phyloP scores from a whole-genome alignment of 1,140 invertebrate species.

The Leptonema lineaticorne region DNA sequence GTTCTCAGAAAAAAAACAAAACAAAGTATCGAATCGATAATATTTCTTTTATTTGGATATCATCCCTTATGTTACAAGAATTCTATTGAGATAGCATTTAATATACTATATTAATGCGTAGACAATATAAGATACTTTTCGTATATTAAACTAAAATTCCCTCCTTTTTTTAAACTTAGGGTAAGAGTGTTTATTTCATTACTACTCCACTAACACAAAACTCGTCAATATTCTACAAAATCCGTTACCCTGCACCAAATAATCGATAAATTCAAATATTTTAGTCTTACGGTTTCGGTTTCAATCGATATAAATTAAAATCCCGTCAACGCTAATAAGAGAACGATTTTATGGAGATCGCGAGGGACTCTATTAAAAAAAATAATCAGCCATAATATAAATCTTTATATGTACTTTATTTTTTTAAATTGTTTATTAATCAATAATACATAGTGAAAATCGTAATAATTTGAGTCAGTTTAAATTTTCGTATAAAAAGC shows the following conservation, averaged over 20 bases:
- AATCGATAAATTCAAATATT: slow-evolving; percentile 6
- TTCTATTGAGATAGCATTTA: slow-evolving; percentile 37
- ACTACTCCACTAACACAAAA: slow-evolving; percentile 6
- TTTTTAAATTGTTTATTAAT: not conserved
- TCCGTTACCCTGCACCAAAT: slow-evolving; percentile 17
- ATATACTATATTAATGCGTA: slow-evolving; percentile 31
- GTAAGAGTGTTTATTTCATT: slow-evolving; percentile 7
- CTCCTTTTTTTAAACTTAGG: slow-evolving; percentile 3
- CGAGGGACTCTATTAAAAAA: not conserved
- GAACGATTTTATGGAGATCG: not conserved
- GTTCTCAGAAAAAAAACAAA: too few species aligned
- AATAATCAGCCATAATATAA: not conserved
- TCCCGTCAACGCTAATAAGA: not conserved
- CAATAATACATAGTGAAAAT: too few species aligned
- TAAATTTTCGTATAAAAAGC: not conserved
- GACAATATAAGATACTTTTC: slow-evolving; percentile 23
- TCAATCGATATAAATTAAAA: not conserved
- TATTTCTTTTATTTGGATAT: slow-evolving; percentile 34
- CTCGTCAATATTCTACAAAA: slow-evolving; percentile 5
- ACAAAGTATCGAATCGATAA: slow-evolving; percentile 30
- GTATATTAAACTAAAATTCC: slow-evolving; percentile 24
- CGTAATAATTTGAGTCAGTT: too few species aligned
- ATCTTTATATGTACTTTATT: not conserved
- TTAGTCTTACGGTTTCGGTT: not conserved
- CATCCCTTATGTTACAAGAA: slow-evolving; percentile 37